Conservation (phyloP, 1,140 invertebrate species). For the Leucophenga varia region DNA sequence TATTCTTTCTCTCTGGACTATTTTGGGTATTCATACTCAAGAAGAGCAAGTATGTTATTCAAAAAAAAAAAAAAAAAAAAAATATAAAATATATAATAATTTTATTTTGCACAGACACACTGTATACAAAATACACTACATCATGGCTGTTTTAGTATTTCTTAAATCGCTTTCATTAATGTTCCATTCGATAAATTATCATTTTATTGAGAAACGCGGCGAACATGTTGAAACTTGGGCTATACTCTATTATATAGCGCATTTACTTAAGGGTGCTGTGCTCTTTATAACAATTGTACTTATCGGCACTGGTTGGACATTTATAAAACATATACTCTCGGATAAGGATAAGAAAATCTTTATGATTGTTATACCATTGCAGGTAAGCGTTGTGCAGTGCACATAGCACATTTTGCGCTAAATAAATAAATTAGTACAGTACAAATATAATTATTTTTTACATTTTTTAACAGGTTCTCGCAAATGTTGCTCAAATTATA, state of each 20-base stretch:
- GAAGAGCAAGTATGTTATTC: slow-evolving; percentile 75
- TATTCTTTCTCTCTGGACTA: slow-evolving; percentile 86
- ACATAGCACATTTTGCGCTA: not conserved
- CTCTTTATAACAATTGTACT: slow-evolving; percentile 95
- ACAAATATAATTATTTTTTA: slow-evolving; percentile 6
- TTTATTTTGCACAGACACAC: slow-evolving; percentile 64
- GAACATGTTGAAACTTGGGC: slow-evolving; percentile 97
- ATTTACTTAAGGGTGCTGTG: slow-evolving; percentile 92
- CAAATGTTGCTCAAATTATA: slow-evolving; percentile 96
- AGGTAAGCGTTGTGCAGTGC: slow-evolving; percentile 70
- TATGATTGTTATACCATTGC: slow-evolving; percentile 95
- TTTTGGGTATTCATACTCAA: slow-evolving; percentile 91
- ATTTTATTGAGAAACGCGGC: slow-evolving; percentile 92
- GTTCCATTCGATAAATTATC: slow-evolving; percentile 96
- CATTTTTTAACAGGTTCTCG: slow-evolving; percentile 71
- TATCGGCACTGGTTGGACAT: slow-evolving; percentile 98
- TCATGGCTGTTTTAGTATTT: slow-evolving; percentile 94
- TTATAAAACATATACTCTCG: slow-evolving; percentile 95
- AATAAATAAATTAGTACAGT: not conserved
- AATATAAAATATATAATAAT: no score
- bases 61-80: no score
- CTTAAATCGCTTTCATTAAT: slow-evolving; percentile 89
- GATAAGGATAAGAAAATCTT: slow-evolving; percentile 98
- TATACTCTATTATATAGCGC: slow-evolving; percentile 94
- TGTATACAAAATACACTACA: slow-evolving; percentile 95